Conservation (phyloP, 2,797 vertebrate species). For the Taenioides sp. region DNA sequence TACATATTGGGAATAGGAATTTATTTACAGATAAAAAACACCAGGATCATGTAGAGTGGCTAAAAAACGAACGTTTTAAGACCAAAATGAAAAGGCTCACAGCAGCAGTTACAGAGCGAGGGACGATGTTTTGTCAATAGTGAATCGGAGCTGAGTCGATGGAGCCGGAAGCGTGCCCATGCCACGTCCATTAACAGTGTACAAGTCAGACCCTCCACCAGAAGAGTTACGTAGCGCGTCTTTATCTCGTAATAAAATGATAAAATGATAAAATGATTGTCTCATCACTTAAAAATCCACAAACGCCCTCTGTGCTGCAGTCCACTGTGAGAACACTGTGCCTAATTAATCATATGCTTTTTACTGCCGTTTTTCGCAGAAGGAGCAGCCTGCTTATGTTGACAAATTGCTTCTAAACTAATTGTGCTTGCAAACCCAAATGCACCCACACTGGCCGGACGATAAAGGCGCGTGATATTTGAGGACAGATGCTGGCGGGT, state of each 20-base stretch:
- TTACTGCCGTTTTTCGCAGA: neutral
- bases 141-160: too few relatives aligned
- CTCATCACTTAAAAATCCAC: neutral
- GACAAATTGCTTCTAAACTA: slow-evolving; percentile 5
- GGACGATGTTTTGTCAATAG: too few relatives aligned
- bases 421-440: slow-evolving; percentile 2
- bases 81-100: too few relatives aligned
- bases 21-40: too few relatives aligned
- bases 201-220: too few relatives aligned
- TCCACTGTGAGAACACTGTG: neutral
- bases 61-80: too few relatives aligned
- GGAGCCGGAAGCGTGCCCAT: too few relatives aligned
- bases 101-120: too few relatives aligned
- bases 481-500: slow-evolving; percentile 2
- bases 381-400: slow-evolving; percentile 3
- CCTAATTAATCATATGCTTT: neutral
- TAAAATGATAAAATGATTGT: neutral
- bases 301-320: neutral
- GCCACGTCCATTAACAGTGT: too few relatives aligned
- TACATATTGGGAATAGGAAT: too few relatives aligned
- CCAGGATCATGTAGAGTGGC: too few relatives aligned
- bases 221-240: neutral
- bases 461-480: neutral
- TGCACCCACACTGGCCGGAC: neutral
- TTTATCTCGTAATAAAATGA: neutral